Evolutionary conservation across 1,140 invertebrate species (phyloP).

Genomic region (Drosophila neocordata): DNA sequence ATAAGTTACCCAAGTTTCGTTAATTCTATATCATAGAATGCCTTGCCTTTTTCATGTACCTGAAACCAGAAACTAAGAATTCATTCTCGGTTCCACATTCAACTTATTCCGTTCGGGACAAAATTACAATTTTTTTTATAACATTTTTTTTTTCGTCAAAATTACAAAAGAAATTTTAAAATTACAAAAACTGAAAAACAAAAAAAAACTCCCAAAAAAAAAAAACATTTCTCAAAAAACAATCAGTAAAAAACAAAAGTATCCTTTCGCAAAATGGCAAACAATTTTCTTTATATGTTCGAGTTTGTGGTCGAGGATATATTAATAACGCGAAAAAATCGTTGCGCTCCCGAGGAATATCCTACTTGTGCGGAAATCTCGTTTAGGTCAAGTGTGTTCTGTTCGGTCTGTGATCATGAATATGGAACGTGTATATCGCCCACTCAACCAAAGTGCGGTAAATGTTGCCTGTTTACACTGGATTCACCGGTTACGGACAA

Average conservation of each 20-base stretch:
- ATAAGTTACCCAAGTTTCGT: background rate
- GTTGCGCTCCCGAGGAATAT: conserved; percentile 79
- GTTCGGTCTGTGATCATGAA: conserved; percentile 71
- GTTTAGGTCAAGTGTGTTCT: conserved; percentile 70
- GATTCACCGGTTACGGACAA: conserved; percentile 68
- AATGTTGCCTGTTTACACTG: conserved; percentile 73
- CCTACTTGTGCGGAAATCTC: conserved; percentile 73
- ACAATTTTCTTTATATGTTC: conserved; percentile 77
- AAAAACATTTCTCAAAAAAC: background rate
- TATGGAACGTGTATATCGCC: conserved; percentile 66
- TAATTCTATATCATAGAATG: background rate
- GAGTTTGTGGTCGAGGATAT: conserved; percentile 80
- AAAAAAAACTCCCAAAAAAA: too few relatives aligned
- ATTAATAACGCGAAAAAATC: conserved; percentile 69
- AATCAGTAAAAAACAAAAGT: background rate
- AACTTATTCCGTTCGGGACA: background rate
- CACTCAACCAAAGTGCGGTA: conserved; percentile 67
- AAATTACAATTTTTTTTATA: conserved; percentile 11
- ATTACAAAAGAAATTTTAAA: background rate
- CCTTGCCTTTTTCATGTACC: background rate
- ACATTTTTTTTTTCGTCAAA: conserved; percentile 3
- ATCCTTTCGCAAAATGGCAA: conserved; percentile 37
- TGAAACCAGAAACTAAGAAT: background rate
- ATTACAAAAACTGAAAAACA: background rate
- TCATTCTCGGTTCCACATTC: background rate